Evolutionary conservation across 2,113 vertebrate species (phyloP).

Genomic region (Ptychochromis oligacanthus): DNA sequence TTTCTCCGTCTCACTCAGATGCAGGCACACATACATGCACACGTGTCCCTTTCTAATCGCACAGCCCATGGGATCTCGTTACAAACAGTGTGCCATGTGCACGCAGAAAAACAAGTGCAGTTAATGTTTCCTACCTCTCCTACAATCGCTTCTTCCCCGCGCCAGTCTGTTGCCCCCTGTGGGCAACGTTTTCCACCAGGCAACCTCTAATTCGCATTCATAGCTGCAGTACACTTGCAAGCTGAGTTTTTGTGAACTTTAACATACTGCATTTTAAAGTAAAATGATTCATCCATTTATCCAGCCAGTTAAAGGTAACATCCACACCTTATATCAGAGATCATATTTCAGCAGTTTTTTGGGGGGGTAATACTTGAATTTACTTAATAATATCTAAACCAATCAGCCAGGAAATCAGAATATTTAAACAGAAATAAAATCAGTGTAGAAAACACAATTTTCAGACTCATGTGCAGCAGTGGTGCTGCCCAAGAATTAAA

Average conservation of each 20-base stretch:
- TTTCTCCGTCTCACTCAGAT: not conserved
- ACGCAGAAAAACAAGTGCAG: constrained; percentile 43
- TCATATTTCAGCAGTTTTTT: too few species aligned
- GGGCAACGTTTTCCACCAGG: not conserved
- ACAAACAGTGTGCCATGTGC: constrained; percentile 45
- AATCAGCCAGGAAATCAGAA: too few species aligned
- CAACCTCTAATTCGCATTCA: not conserved
- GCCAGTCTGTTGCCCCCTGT: not conserved
- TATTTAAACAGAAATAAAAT: too few species aligned
- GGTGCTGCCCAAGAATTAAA: too few species aligned
- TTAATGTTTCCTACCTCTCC: not conserved
- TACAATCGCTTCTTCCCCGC: not conserved
- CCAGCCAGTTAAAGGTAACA: not conserved
- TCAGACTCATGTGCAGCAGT: too few species aligned
- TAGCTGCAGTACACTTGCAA: not conserved
- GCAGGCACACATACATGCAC: constrained; percentile 1
- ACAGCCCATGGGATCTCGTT: constrained; percentile 53
- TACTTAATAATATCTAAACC: too few species aligned
- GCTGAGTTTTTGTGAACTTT: not conserved
- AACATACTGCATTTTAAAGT: not conserved
- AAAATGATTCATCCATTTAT: not conserved
- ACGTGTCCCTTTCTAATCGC: constrained; percentile 28
- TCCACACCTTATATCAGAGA: not conserved
- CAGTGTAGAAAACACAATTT: too few species aligned
- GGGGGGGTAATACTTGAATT: too few species aligned